A percentile compares a stretch with the other conserved stretches of the same genome.
phyloP scores from a whole-genome alignment of 2,888 invertebrate genomes.

The Meliscaeva auricollis region DNA sequence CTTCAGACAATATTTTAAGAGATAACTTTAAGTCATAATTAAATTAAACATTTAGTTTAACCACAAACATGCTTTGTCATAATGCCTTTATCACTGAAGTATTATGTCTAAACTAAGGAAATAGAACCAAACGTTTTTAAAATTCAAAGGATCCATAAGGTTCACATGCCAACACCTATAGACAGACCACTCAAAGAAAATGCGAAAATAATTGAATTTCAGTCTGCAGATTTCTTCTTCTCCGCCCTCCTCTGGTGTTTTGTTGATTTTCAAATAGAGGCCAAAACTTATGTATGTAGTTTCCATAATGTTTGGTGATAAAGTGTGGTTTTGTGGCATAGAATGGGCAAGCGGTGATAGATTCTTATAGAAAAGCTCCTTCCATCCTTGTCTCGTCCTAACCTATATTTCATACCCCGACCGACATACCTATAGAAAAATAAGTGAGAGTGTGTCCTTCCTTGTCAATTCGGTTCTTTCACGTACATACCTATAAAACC shows the following conservation, averaged over 20 bases:
- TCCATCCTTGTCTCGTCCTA: background rate
- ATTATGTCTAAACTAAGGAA: too few relatives aligned
- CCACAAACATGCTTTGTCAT: too few relatives aligned
- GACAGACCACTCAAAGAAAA: constrained; percentile 12
- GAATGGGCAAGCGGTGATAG: constrained; percentile 52
- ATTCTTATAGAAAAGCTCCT: constrained; percentile 18
- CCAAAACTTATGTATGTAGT: constrained; percentile 36
- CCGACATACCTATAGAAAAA: background rate
- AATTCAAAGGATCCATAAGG: background rate
- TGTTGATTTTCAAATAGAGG: background rate
- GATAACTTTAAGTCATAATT: too few relatives aligned
- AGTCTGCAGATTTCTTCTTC: background rate
- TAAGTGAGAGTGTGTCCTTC: background rate
- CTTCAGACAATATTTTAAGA: too few relatives aligned
- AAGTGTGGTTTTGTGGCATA: constrained; percentile 64
- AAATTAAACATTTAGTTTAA: too few relatives aligned
- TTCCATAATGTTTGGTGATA: constrained; percentile 63
- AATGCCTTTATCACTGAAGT: too few relatives aligned
- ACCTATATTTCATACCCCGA: constrained; percentile 7
- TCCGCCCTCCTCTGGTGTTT: background rate
- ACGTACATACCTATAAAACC: constrained; percentile 5
- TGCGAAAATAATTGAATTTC: constrained; percentile 59
- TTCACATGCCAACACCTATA: constrained; percentile 8
- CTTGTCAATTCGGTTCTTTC: constrained; percentile 24
- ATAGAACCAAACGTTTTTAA: background rate